phyloP scores from a whole-genome alignment of 2,797 vertebrate genomes.

The Heteromormyrus szaboi region DNA sequence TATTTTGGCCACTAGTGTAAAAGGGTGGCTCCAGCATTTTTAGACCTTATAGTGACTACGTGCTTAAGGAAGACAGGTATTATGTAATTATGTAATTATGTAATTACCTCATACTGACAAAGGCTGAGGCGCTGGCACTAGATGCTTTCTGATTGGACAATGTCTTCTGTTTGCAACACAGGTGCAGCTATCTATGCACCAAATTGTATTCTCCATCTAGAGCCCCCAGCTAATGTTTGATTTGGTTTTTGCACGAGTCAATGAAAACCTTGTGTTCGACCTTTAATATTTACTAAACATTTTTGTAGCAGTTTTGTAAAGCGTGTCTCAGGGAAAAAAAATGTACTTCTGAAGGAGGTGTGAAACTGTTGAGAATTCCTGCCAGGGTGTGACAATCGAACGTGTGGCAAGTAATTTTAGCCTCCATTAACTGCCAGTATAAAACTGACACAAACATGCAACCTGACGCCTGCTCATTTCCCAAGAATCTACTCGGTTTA shows the following conservation, averaged over 20 bases:
- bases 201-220: neutral
- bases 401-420: neutral
- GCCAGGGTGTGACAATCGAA: slow-evolving; percentile 9
- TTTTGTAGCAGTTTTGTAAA: slow-evolving; percentile 13
- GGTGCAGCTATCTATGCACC: neutral
- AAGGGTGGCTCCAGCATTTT: neutral
- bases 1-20: neutral
- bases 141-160: neutral
- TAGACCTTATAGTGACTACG: neutral
- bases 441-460: slow-evolving; percentile 12
- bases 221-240: neutral
- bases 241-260: slow-evolving; percentile 1
- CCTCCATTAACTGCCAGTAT: slow-evolving; percentile 9
- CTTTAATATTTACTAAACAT: slow-evolving; percentile 21
- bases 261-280: slow-evolving; percentile 10
- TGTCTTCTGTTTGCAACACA: neutral
- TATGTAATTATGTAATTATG: neutral
- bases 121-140: neutral
- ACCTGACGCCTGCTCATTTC: neutral
- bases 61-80: neutral
- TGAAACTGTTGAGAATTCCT: slow-evolving; percentile 6
- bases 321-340: neutral
- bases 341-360: neutral
- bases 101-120: neutral
- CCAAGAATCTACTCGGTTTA: neutral